Conservation (phyloP, 2,113 vertebrate species). For the Burhinus oedicnemus region DNA sequence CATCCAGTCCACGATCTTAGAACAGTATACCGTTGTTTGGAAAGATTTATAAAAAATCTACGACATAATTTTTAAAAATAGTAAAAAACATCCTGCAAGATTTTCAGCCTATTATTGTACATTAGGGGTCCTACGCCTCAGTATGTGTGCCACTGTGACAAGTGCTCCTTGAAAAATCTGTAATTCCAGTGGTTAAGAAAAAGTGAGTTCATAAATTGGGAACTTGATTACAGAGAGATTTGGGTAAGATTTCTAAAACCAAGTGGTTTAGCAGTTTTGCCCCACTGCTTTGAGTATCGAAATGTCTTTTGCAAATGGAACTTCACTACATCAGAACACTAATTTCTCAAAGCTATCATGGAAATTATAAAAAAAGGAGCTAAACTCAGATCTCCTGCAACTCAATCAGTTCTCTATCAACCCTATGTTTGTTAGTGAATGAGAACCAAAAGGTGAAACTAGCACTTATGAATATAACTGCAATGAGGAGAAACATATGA, state of each 20-base stretch:
- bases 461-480: not conserved
- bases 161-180: not conserved
- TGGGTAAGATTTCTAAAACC: not conserved
- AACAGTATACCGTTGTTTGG: not conserved
- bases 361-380: not conserved
- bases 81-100: not conserved
- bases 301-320: not conserved
- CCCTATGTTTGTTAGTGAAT: not conserved
- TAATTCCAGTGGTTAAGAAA: not conserved
- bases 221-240: not conserved
- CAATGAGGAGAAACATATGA: not conserved
- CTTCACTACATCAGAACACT: not conserved
- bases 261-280: not conserved
- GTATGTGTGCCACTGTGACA: not conserved
- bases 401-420: not conserved
- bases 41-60: not conserved
- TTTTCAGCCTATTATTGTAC: not conserved
- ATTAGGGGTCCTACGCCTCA: not conserved
- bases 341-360: not conserved
- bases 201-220: not conserved
- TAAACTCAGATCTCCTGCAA: not conserved
- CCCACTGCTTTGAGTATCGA: not conserved
- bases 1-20: not conserved
- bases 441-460: not conserved
- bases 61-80: not conserved